Evolutionary conservation across 1,140 invertebrate genomes (phyloP).

Genomic region (Lucilia cuprina): DNA sequence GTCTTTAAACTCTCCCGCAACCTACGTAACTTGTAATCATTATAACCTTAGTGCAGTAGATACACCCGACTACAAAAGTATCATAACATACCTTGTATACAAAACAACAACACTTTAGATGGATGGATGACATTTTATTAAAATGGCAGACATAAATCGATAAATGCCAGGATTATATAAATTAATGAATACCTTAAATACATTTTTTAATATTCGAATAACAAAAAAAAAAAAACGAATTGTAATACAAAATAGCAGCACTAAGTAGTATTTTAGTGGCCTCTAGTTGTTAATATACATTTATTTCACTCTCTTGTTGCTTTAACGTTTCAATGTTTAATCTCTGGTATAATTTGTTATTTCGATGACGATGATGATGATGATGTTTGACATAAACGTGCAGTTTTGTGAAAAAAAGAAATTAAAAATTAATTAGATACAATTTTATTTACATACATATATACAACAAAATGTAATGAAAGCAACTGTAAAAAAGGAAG

Average conservation of each 20-base stretch:
- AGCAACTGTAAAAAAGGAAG: too few species aligned
- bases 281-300: background rate
- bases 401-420: background rate
- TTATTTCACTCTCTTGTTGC: background rate
- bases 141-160: conserved; percentile 29
- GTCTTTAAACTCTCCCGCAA: background rate
- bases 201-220: too few species aligned
- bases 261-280: background rate
- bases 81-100: background rate
- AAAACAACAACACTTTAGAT: background rate
- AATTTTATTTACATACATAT: too few species aligned
- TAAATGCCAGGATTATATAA: conserved; percentile 25
- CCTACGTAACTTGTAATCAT: background rate
- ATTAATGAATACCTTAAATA: background rate
- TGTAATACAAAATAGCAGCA: background rate
- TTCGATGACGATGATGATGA: background rate
- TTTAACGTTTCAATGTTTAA: background rate
- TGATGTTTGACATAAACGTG: background rate
- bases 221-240: too few species aligned
- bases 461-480: too few species aligned
- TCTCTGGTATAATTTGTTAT: conserved; percentile 6
- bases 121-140: background rate
- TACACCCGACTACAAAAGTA: too few species aligned
- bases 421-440: background rate
- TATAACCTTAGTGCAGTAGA: background rate